Evolutionary conservation across 2,797 vertebrate genomes (phyloP), one percentile per base, ranked within the genome.

Genomic region (Microhierax caerulescens): DNA sequence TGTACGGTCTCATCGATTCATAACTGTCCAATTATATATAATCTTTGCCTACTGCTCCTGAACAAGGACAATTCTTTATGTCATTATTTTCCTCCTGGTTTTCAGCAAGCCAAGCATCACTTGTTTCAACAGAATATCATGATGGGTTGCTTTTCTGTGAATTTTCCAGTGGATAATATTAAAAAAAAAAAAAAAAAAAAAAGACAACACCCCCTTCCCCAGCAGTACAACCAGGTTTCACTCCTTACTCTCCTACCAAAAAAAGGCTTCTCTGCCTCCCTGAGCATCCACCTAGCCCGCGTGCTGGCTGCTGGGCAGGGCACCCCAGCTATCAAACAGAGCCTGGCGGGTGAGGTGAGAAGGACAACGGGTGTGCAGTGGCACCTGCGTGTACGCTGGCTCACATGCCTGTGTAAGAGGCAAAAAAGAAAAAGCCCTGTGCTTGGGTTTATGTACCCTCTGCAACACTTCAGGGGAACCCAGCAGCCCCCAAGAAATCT

Each of bases 301-400:
- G 90, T 91, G 94, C 53, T 97, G 97, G 94, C 96, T 97, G 61
- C 92, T 77, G 85, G 84, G 75, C 86, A 96, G 87, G 96, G 87
- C 74, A 87, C 70, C 75, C 54, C 4, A 61, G 78, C 81, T 93
- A 81, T 95, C 94, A 94, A 97, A 96, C 91, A 97, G 89, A 94
- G 85, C 87, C 96, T n/a, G 88, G 94, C 94, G 90, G 94, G 88
- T 48, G 89, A 96, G 98, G 96, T 91, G 84, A 97, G 97, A 95
- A 85, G 45, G 56, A 69, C 84, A 63, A 61, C 90, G 76, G 41
- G 23, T 4, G 32, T 39, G 79, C n/a, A 51, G 36, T 4, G 11
- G 30, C 7, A 5, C n/a, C 48, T 28, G 36, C 32, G 13, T 20
- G 32, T 48, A 68, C 19, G 17, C 27, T 88, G 6, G 4, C 27